A percentile compares a stretch with the other conserved stretches of the same genome.
phyloP scores from a whole-genome alignment of 2,113 vertebrate genomes.

The Lichenostomus cassidix region DNA sequence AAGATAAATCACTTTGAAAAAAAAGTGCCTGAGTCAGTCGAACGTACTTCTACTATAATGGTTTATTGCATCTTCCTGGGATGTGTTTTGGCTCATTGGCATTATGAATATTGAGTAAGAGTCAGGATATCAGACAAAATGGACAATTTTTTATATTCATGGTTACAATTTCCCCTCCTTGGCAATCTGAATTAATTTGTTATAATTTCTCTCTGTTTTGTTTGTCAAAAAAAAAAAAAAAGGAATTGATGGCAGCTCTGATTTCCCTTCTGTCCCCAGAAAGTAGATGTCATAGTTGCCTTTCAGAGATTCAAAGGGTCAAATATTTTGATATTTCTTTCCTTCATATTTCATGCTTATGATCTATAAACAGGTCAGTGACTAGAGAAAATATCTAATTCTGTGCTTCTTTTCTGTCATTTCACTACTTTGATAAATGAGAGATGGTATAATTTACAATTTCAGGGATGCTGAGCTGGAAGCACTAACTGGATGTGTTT shows the following conservation, averaged over 20 bases:
- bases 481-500: neutral
- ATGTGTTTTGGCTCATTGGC: neutral
- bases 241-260: neutral
- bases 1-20: neutral
- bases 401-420: neutral
- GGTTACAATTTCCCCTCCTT: neutral
- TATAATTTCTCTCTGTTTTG: neutral
- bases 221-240: neutral
- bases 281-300: neutral
- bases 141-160: neutral
- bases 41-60: neutral
- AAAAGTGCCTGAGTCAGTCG: neutral
- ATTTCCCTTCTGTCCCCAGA: neutral
- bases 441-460: neutral
- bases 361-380: neutral
- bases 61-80: neutral
- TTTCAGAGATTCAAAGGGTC: neutral
- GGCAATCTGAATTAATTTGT: neutral
- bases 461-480: neutral
- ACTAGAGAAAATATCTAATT: neutral
- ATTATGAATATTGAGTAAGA: neutral
- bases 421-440: neutral
- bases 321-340: neutral
- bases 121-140: neutral
- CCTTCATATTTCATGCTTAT: neutral